Conservation (phyloP, 2,113 vertebrate species). For the Hydropotes inermis region DNA sequence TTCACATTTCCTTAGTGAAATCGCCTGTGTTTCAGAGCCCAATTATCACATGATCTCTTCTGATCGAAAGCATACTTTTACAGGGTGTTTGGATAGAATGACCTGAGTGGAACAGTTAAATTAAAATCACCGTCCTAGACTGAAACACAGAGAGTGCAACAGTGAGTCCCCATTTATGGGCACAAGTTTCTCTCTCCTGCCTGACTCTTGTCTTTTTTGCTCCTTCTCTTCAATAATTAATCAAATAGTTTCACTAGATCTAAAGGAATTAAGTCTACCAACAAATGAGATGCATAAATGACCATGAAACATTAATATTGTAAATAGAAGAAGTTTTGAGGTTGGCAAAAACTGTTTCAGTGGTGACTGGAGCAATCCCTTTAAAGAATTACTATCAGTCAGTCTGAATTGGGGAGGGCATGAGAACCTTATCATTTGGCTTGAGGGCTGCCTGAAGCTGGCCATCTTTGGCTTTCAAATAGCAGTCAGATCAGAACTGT, state of each 20-base stretch:
- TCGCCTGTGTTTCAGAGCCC: neutral
- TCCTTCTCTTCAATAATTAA: neutral
- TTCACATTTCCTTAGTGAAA: neutral
- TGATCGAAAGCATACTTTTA: neutral
- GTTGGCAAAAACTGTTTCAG: neutral
- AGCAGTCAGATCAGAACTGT: slow-evolving; percentile 69
- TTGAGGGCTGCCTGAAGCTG: slow-evolving; percentile 43
- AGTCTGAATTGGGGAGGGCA: slow-evolving; percentile 32
- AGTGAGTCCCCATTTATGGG: neutral
- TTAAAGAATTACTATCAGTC: neutral
- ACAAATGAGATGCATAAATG: neutral
- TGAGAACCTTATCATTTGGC: slow-evolving; percentile 16
- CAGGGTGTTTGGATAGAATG: neutral
- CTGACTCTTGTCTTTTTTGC: neutral
- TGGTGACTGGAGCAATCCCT: neutral
- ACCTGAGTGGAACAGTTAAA: neutral
- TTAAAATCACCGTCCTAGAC: neutral
- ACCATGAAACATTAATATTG: neutral
- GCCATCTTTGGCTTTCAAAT: slow-evolving; percentile 65
- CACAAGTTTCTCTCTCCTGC: neutral
- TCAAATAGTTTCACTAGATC: neutral
- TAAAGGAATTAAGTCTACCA: neutral
- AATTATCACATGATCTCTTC: neutral
- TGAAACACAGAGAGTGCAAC: neutral
- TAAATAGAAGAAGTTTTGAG: neutral